Base-by-base conservation (phyloP, 2,113 vertebrate genomes). In the Nesogale talazaci region DNA sequence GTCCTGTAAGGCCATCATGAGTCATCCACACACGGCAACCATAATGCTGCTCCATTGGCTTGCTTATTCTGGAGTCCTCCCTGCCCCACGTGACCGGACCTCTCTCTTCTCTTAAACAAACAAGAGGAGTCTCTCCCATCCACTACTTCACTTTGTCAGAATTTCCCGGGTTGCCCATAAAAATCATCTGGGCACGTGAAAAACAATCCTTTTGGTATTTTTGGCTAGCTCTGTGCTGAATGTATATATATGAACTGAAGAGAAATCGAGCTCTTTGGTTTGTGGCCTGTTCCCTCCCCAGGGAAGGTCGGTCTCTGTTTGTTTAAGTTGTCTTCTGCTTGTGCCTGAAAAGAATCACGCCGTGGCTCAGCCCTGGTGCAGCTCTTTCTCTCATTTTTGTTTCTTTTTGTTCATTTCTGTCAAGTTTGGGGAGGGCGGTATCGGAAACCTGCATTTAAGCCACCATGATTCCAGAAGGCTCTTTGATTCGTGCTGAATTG, bases 401-500 rank as follows among this genome's bases (percentile, higher is more conserved):
- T 96, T 92, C 92, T 92, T 93, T 89, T 91, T 90, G 83, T 93
- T 85, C 83, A 42, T 83, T 93, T 95, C 95, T 97, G 95, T 96
- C 96, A 96, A 94, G 94, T 93, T 74, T 38, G 40, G 89, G 90
- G 80, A 90, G 83, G 72, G 38, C 74, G 52, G 95, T 81, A 95
- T 96, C 95, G 91, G 90, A 94, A 97, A 92, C 96, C 92, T 96
- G 87, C 95, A 95, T 94, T 95, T 94, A 96, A 93, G 67, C 91
- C 77, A 89, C 92, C 76, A 16, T 7, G 31, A 87, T 89, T 91
- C 69, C 74, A 95, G 77, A 52, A 94, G 95, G 91, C 93, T 77
- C 96, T 93, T 92, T 89, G 89, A 88, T 86, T 81, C 88, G 86
- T 42, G 38, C 92, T 90, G 92, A 94, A 65, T 90, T 42, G 91